These are phyloP conservation scores for Drosophila bipectinata DNA, from an alignment of 1,140 invertebrate genomes.

Conservation along the genomic window DNA sequence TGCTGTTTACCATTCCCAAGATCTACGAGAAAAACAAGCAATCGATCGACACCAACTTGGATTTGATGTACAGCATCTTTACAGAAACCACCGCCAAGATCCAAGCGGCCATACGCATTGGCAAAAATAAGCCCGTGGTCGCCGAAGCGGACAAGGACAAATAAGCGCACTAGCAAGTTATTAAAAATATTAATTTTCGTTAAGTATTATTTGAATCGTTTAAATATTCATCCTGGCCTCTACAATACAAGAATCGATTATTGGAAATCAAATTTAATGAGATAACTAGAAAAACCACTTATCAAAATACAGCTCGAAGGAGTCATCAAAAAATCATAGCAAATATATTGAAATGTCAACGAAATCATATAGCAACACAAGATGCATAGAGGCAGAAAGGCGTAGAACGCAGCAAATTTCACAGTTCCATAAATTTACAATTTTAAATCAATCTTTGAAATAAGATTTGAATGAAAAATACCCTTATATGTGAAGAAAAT, in stretches of 20 bases:
- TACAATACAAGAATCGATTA: slow-evolving; percentile 51
- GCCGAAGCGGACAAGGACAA: slow-evolving; percentile 91
- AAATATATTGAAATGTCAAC: not conserved
- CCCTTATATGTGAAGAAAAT: too few species aligned
- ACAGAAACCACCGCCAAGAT: slow-evolving; percentile 95
- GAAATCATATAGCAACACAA: too few species aligned
- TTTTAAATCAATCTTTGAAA: too few species aligned
- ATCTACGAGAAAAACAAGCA: slow-evolving; percentile 99
- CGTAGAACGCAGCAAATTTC: too few species aligned
- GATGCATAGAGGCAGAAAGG: too few species aligned
- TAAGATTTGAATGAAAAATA: too few species aligned
- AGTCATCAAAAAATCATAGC: slow-evolving; percentile 27
- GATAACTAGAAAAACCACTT: slow-evolving; percentile 19
- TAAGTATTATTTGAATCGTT: slow-evolving; percentile 80
- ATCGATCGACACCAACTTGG: slow-evolving; percentile 97
- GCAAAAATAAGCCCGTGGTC: slow-evolving; percentile 88
- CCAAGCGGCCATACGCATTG: slow-evolving; percentile 94
- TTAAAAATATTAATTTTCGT: slow-evolving; percentile 76
- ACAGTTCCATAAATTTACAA: too few species aligned
- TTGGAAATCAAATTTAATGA: slow-evolving; percentile 52
- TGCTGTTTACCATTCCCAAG: slow-evolving; percentile 97
- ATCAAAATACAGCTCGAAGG: slow-evolving; percentile 57
- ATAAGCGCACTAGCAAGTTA: slow-evolving; percentile 85
- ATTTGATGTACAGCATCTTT: slow-evolving; percentile 93
- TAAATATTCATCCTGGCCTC: slow-evolving; percentile 78